These are phyloP conservation scores for Salminus brasiliensis DNA, from an alignment of 2,113 vertebrate species.

Conservation along the genomic window DNA sequence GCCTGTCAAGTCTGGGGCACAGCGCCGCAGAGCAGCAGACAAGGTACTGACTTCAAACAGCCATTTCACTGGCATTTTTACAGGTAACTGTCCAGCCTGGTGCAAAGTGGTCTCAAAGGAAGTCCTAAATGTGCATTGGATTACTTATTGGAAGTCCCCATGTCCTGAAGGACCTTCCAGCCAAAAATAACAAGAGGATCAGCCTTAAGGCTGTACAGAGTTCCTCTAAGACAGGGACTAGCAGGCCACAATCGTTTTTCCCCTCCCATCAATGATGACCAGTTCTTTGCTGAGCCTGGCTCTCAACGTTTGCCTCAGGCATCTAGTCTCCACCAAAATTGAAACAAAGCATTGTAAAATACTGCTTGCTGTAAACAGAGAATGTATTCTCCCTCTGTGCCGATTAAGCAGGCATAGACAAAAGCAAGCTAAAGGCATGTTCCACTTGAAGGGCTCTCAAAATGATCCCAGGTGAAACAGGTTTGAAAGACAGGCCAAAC, in stretches of 20 bases:
- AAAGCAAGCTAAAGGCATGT: background rate
- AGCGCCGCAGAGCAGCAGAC: background rate
- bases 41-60: constrained; percentile 47
- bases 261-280: constrained; percentile 10
- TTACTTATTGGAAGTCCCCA: constrained; percentile 53
- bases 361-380: background rate
- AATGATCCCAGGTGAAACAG: constrained; percentile 10
- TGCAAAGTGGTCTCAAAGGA: background rate
- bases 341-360: background rate
- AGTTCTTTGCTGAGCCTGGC: background rate
- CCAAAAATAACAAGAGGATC: constrained; percentile 62
- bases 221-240: background rate
- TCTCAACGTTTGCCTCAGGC: constrained; percentile 40
- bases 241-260: background rate
- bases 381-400: background rate
- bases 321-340: background rate
- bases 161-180: constrained; percentile 38
- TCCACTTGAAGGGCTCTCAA: background rate
- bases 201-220: background rate
- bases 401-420: constrained; percentile 16
- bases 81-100: constrained; percentile 25
- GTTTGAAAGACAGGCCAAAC: background rate
- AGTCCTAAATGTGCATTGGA: constrained; percentile 51
- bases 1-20: constrained; percentile 59
- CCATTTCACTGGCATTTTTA: constrained; percentile 38